Percentiles rank a stretch among this genome's conserved stretches.
These are phyloP conservation scores for Danaus melanippus DNA, from an alignment of 1,140 invertebrate species.

Conservation along the genomic window DNA sequence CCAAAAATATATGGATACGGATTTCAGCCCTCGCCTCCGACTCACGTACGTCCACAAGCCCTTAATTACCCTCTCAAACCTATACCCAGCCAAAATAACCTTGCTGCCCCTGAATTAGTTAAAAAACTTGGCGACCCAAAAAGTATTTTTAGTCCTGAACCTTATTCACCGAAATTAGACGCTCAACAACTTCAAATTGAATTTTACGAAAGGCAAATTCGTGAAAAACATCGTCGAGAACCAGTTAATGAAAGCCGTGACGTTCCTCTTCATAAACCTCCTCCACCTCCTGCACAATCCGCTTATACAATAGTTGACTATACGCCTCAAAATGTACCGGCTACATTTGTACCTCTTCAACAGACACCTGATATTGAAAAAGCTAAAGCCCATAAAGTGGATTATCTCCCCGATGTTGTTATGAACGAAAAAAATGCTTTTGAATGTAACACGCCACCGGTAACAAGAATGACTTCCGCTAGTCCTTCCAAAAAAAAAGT, in stretches of 20 bases:
- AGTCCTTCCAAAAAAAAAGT: conserved; percentile 23
- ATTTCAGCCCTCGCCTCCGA: conserved; percentile 39
- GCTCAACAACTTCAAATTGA: conserved; percentile 66
- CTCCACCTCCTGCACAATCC: conserved; percentile 29
- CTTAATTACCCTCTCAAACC: conserved; percentile 44
- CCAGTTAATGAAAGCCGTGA: conserved; percentile 36
- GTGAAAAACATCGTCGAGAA: conserved; percentile 47
- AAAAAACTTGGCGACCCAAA: conserved; percentile 50
- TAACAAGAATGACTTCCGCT: conserved; percentile 17
- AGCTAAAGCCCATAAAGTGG: conserved; percentile 59
- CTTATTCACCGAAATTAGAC: conserved; percentile 44
- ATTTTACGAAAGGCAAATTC: conserved; percentile 68
- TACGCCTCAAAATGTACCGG: conserved; percentile 46
- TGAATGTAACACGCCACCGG: conserved; percentile 21
- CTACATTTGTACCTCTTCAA: conserved; percentile 64
- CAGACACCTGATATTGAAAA: conserved; percentile 70
- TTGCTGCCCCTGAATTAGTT: conserved; percentile 63
- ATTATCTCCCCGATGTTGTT: conserved; percentile 67
- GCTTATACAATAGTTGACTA: conserved; percentile 62
- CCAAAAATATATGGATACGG: conserved; percentile 27
- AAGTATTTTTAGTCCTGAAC: conserved; percentile 20
- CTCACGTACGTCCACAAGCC: conserved; percentile 44
- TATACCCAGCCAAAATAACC: conserved; percentile 55
- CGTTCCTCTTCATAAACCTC: conserved; percentile 31
- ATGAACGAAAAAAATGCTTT: conserved; percentile 42